phyloP scores from a whole-genome alignment of 2,113 vertebrate species.

The Arvicanthis niloticus region DNA sequence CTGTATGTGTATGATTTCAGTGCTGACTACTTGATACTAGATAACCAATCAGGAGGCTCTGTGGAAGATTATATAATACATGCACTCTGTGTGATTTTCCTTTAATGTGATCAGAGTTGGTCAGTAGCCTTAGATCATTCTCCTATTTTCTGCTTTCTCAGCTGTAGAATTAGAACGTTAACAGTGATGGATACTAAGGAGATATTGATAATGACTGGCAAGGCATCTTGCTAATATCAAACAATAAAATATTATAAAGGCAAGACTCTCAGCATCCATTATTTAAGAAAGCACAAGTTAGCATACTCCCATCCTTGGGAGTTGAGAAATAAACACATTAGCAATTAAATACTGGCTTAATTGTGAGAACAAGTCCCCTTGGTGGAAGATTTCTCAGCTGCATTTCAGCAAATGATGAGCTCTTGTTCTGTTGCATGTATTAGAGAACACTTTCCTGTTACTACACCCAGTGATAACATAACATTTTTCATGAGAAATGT shows the following conservation, averaged over 20 bases:
- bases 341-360: not conserved
- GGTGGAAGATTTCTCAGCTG: slow-evolving; percentile 1
- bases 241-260: slow-evolving; percentile 44
- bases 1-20: not conserved
- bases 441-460: not conserved
- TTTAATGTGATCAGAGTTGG: not conserved
- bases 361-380: not conserved
- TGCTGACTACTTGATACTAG: not conserved
- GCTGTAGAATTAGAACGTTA: not conserved
- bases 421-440: not conserved
- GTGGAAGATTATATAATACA: too few relatives aligned
- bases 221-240: not conserved
- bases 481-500: not conserved
- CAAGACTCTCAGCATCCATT: not conserved
- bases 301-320: not conserved
- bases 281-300: slow-evolving; percentile 2
- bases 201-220: not conserved
- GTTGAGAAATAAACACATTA: not conserved
- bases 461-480: not conserved
- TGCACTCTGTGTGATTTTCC: not conserved
- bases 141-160: slow-evolving; percentile 55
- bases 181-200: not conserved
- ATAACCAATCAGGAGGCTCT: not conserved
- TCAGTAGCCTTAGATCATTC: not conserved
- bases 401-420: not conserved